Evolutionary conservation across 2,797 vertebrate species (phyloP), one percentile per base, ranked within the genome.

Genomic region (Karalla daura): DNA sequence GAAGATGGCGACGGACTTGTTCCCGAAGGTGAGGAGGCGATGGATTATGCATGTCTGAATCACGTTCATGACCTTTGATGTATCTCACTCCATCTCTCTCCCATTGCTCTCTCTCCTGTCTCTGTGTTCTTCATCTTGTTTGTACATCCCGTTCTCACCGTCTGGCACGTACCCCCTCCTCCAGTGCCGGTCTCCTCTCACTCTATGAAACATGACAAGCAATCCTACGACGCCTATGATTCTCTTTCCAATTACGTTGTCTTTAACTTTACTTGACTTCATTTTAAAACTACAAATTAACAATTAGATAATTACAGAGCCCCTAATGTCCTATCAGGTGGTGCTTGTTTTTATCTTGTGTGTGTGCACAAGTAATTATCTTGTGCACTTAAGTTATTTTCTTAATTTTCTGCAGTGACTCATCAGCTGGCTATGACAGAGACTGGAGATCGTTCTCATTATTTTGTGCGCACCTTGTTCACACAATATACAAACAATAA

Each of bases 1-100:
- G 95, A 96, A 32, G 96, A 96, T 53, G 92, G 90, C 1, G 94
- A 97, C 1, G 93, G 90, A 64, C 85, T 92, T 18, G 87, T 89
- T 79, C 61, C 65, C 30, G 96, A 97, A 94, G 95, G 96, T 96
- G 93, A 95, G 92, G 39, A 59, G 58, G 63, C 15, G 32, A 24
- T 62, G 61, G 55, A 25, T 58, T 41, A 70, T 37, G 45, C 28
- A 28, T 50, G 75, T 79, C 33, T 84, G 79, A 84, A 25, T 86
- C 80, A 80, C 12, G 37, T 17, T 15, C 28, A 7, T 70, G 76
- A 81, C 76, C 81, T 78, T 74, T 81, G 41, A 55, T 66, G 37
- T 7, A 11, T 62, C 41, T 33, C 49, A 14, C 49, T 36, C 12
- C 35, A 25, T 47, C 25, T 25, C 52, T 14, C 47, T 43, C 11